Conservation (phyloP, 2,888 invertebrate genomes). For the Hirtodrosophila alboralis region DNA sequence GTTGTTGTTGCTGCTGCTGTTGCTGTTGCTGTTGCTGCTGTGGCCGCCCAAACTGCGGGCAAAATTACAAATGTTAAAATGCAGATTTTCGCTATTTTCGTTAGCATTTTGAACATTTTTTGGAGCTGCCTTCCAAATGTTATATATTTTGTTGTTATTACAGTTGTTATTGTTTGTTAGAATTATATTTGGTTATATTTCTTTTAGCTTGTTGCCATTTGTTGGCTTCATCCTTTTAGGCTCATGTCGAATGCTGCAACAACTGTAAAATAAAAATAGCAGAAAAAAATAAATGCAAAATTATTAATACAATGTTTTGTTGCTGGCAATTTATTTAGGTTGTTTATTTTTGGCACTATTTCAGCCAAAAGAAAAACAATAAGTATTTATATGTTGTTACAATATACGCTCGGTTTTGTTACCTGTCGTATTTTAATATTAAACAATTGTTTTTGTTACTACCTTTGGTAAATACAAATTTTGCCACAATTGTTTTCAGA, state of each 20-base stretch:
- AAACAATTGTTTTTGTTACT: no score
- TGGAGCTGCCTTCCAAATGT: constrained; percentile 10
- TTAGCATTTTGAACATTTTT: constrained; percentile 63
- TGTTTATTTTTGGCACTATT: no score
- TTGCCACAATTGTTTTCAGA: no score
- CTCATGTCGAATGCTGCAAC: constrained; percentile 15
- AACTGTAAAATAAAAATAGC: constrained; percentile 11
- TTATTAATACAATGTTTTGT: constrained; percentile 9
- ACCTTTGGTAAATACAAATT: no score
- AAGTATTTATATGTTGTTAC: no score
- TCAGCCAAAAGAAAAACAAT: no score
- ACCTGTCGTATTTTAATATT: no score
- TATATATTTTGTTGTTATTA: constrained; percentile 28
- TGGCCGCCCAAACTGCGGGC: constrained; percentile 48
- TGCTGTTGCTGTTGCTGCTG: constrained; percentile 30
- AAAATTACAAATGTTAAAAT: constrained; percentile 74
- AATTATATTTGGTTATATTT: neutral
- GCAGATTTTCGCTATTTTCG: constrained; percentile 62
- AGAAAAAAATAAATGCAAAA: constrained; percentile 1
- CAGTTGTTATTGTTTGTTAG: constrained; percentile 4
- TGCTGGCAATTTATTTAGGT: neutral
- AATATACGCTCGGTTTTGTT: no score
- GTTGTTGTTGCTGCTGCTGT: constrained; percentile 27
- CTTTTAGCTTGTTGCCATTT: constrained; percentile 9
- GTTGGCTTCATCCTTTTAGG: constrained; percentile 20